Evolutionary conservation across 2,797 vertebrate species (phyloP).

Genomic region (Acanthis flammea): DNA sequence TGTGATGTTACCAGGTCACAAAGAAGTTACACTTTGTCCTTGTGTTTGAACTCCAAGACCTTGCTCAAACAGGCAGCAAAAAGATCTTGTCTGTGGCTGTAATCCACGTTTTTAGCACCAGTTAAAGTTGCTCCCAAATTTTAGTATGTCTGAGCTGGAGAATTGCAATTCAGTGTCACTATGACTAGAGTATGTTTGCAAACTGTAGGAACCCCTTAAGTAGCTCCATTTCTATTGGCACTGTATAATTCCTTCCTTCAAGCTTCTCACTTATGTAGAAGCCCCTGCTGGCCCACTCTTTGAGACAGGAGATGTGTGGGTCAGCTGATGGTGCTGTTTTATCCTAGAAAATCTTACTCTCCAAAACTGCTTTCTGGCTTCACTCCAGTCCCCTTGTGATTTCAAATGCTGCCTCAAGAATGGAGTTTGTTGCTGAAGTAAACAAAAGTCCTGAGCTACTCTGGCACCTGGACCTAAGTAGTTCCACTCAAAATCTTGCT

Average conservation of each 20-base stretch:
- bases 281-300: not conserved
- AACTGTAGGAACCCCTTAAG: not conserved
- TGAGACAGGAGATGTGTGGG: not conserved
- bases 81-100: not conserved
- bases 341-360: not conserved
- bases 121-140: not conserved
- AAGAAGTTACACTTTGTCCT: not conserved
- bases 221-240: not conserved
- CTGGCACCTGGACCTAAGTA: not conserved
- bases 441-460: not conserved
- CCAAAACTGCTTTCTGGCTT: not conserved
- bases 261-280: not conserved
- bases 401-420: not conserved
- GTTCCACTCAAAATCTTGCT: not conserved
- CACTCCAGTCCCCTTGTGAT: not conserved
- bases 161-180: accelerated
- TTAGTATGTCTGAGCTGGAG: not conserved
- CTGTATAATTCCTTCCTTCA: not conserved
- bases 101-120: not conserved
- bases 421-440: not conserved
- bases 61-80: not conserved
- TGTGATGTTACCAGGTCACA: not conserved
- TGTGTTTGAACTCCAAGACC: not conserved
- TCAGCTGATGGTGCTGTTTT: not conserved
- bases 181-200: not conserved